Evolutionary conservation across 2,797 vertebrate genomes (phyloP), one percentile per base, ranked within the genome.

Genomic region (Peromyscus attwateri): DNA sequence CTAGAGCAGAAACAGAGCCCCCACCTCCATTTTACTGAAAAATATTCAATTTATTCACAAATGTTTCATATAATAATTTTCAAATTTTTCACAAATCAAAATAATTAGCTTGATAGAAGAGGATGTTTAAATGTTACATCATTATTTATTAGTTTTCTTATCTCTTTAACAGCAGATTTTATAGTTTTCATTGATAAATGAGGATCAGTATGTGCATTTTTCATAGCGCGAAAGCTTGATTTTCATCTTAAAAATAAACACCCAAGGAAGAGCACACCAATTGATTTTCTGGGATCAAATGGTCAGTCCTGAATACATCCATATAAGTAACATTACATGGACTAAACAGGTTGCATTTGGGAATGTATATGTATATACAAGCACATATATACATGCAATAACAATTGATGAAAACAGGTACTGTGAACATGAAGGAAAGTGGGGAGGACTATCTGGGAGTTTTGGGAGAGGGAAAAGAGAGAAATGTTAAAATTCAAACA

Each of bases 1-100:
- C 92, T 96, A 49, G 95, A 87, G 76, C 43, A 29, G 11, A 27
- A 94, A 21, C 46, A 88, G 97, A n/a, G 84, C 8, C 0, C 2
- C 7, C 4, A 10, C 1, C 23, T 34, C 43, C 10, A 6, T n/a
- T 73, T 90, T 68, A 66, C 16, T 87, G 29, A 83, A 91, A 80
- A 52, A 1, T 0, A 60, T 9, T 87, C 2, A 7, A 79, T 11
- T 76, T 91, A 60, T 27, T 93, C 52, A 64, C 60, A 14, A 23
- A 52, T 27, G 64, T 4, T 0, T 83, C 2, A 37, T 52, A 71
- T 17, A 19, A 27, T 49, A n/a, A 73, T 46, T 92, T 87, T 55
- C 12, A 3, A 40, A 27, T 83, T 62, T 64, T 40, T 62, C 17
- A 55, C 9, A 66, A 80, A 90, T 68, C 9, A 84, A 92, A 91